These are phyloP conservation scores for Euglossa dilemma DNA, from an alignment of 1,140 invertebrate species.

Conservation along the genomic window DNA sequence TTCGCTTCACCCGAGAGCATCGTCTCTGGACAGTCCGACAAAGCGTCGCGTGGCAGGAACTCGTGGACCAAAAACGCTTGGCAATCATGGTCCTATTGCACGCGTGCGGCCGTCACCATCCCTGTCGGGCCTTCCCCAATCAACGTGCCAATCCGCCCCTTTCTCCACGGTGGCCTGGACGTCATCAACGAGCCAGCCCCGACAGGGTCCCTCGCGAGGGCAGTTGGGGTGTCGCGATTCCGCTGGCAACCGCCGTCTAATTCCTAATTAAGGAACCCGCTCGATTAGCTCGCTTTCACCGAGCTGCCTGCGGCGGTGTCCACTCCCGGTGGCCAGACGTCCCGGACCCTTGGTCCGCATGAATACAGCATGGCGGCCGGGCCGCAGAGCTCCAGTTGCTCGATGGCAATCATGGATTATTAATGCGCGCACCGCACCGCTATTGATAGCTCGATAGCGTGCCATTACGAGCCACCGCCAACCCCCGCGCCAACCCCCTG, in stretches of 20 bases:
- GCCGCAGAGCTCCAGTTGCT: conserved; percentile 45
- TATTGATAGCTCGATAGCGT: conserved; percentile 67
- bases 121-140: neutral
- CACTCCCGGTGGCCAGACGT: conserved; percentile 20
- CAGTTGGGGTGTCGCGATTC: conserved; percentile 34
- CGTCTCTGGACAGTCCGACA: no score
- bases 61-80: no score
- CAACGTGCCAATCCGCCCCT: neutral
- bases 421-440: conserved; percentile 62
- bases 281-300: conserved; percentile 46
- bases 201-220: neutral
- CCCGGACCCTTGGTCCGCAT: conserved; percentile 9
- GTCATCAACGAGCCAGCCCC: neutral
- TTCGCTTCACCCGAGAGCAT: no score
- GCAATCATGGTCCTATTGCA: no score
- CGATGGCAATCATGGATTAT: conserved; percentile 68
- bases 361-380: conserved; percentile 52
- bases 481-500: neutral
- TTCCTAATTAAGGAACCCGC: conserved; percentile 45
- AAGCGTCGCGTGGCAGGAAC: no score
- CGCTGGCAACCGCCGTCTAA: conserved; percentile 36
- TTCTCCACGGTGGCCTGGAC: neutral
- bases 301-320: neutral
- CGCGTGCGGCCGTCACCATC: neutral
- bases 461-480: conserved; percentile 53